These are phyloP conservation scores for Raja brachyura DNA, from an alignment of 2,113 vertebrate species.

Conservation along the genomic window DNA sequence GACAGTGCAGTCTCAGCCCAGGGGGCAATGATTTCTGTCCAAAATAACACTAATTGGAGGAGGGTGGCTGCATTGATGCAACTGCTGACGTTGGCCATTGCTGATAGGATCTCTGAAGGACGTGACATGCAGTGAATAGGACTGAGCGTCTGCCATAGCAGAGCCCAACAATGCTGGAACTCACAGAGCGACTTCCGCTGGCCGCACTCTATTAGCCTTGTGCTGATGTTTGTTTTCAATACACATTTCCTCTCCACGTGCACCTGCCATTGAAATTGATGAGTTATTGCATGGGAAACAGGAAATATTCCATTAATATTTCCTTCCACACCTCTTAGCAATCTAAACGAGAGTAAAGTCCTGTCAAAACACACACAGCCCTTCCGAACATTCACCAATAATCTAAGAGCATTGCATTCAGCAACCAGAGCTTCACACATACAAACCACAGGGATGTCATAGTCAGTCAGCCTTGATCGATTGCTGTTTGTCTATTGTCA, in stretches of 20 bases:
- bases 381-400: neutral
- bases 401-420: neutral
- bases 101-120: constrained; percentile 15
- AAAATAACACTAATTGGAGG: neutral
- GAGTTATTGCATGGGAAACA: constrained; percentile 32
- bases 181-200: no score
- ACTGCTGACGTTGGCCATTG: neutral
- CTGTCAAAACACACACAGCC: neutral
- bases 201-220: neutral
- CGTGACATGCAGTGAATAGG: neutral
- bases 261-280: neutral
- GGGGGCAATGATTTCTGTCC: neutral
- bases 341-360: neutral
- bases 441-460: neutral
- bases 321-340: constrained; percentile 16
- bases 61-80: neutral
- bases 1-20: no score
- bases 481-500: no score
- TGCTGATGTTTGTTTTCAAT: constrained; percentile 28
- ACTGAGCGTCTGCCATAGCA: neutral
- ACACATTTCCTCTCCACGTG: constrained; percentile 14
- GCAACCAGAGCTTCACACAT: neutral
- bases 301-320: constrained; percentile 34
- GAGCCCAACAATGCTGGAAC: neutral
- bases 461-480: no score